Conservation (phyloP, 1,140 invertebrate species). For the Euglossa dilemma region DNA sequence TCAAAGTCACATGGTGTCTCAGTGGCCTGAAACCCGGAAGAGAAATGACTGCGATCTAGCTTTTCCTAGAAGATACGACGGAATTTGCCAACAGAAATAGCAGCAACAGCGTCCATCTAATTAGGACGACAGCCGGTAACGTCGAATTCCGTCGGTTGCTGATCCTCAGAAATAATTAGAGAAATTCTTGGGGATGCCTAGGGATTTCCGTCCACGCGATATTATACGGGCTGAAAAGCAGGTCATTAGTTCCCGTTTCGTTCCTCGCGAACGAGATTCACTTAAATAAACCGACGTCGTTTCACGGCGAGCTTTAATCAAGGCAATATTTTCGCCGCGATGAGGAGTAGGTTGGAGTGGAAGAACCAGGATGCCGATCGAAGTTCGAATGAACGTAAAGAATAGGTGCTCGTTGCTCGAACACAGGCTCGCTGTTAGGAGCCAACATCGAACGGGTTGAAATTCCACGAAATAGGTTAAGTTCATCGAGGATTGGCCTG, state of each 20-base stretch:
- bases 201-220: conserved; percentile 10
- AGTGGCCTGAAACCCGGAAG: neutral
- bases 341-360: neutral
- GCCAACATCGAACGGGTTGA: neutral
- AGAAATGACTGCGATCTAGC: neutral
- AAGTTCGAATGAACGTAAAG: neutral
- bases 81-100: neutral
- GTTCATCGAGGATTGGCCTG: neutral
- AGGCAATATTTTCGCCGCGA: conserved; percentile 42
- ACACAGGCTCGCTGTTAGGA: too few species aligned
- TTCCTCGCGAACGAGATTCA: conserved; percentile 18
- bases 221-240: conserved; percentile 31
- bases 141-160: neutral
- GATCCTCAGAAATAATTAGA: conserved; percentile 29
- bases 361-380: conserved; percentile 7
- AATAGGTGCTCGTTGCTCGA: neutral
- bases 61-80: neutral
- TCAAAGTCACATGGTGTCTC: too few species aligned
- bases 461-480: neutral
- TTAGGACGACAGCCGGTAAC: neutral
- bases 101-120: neutral
- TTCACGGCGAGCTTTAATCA: conserved; percentile 46
- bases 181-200: conserved; percentile 14
- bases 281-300: conserved; percentile 30
- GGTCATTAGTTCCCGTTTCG: conserved; percentile 43